Evolutionary conservation across 2,113 vertebrate genomes (phyloP).

Genomic region (Cercocebus atys): DNA sequence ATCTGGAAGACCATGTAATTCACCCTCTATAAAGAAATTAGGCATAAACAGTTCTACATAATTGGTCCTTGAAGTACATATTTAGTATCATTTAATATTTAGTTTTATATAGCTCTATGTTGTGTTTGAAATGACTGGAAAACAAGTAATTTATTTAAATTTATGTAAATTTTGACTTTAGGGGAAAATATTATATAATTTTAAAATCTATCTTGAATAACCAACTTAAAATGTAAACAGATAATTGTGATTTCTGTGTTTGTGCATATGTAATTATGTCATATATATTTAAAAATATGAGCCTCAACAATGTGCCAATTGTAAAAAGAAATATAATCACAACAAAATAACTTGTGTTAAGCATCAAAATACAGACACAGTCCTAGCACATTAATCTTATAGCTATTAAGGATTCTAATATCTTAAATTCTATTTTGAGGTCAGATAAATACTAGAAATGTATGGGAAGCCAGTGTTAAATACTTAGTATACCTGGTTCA

Average conservation of each 20-base stretch:
- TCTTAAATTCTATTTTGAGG: not conserved
- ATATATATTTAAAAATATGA: not conserved
- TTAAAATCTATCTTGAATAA: not conserved
- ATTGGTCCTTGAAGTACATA: not conserved
- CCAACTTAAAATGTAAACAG: not conserved
- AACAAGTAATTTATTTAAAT: not conserved
- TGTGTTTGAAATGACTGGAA: not conserved
- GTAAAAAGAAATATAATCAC: not conserved
- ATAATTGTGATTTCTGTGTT: not conserved
- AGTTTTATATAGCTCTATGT: not conserved
- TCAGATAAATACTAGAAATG: not conserved
- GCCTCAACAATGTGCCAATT: not conserved
- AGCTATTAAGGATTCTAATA: not conserved
- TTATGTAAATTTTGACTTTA: not conserved
- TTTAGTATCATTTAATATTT: not conserved
- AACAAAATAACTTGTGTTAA: not conserved
- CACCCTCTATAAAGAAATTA: not conserved
- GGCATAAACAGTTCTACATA: not conserved
- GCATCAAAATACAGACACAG: not conserved
- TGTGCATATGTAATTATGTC: not conserved
- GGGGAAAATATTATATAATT: not conserved
- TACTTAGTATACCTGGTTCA: not conserved
- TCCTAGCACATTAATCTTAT: not conserved
- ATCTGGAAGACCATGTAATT: not conserved
- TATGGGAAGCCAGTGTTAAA: not conserved